Conservation (phyloP, 2,113 vertebrate species). For the Pleuronectes platessa region DNA sequence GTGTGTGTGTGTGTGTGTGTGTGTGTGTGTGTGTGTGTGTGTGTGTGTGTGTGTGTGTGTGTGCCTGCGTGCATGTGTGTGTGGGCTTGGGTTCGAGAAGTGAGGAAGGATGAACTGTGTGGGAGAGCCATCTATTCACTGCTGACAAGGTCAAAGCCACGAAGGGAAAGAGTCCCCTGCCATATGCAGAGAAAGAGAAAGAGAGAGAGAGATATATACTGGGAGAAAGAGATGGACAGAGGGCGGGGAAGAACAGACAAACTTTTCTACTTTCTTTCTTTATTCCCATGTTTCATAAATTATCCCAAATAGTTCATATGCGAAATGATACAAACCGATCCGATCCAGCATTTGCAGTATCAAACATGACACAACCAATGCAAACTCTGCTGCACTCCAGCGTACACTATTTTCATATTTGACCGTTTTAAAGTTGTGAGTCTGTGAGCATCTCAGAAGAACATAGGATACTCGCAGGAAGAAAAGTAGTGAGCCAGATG, state of each 20-base stretch:
- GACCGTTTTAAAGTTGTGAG: conserved; percentile 1
- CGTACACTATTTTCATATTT: not conserved
- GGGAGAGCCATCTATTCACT: conserved; percentile 87
- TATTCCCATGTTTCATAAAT: conserved; percentile 12
- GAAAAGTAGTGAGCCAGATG: conserved; percentile 29
- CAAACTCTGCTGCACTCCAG: not conserved
- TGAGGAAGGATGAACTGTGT: conserved; percentile 86
- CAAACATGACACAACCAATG: not conserved
- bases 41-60: conserved; percentile 46
- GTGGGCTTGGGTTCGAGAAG: conserved; percentile 75
- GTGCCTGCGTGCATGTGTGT: conserved; percentile 60
- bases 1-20: conserved; percentile 52
- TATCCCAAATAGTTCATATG: not conserved
- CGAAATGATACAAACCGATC: not conserved
- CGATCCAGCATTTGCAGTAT: not conserved
- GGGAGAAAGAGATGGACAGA: conserved; percentile 58
- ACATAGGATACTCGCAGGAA: conserved; percentile 21
- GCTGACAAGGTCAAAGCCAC: conserved; percentile 86
- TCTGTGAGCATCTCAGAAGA: not conserved
- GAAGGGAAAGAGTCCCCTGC: conserved; percentile 79
- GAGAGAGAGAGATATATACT: conserved; percentile 49
- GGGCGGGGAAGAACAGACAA: conserved; percentile 49
- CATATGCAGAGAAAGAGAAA: conserved; percentile 76
- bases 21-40: conserved; percentile 60
- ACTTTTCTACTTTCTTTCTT: conserved; percentile 33